Base-by-base conservation (phyloP, 2,888 invertebrate genomes). In the Zeuzera pyrina region DNA sequence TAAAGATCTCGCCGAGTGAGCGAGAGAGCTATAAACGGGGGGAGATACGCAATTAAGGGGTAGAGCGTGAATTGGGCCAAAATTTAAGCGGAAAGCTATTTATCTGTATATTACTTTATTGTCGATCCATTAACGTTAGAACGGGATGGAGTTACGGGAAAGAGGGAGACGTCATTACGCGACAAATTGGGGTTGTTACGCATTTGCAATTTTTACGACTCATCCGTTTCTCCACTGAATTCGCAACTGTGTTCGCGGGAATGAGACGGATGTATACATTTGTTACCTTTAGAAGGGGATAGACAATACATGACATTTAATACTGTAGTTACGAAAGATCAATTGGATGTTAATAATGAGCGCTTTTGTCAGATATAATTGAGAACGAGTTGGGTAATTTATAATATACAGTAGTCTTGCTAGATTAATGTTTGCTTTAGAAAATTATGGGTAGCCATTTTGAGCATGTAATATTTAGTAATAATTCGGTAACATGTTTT, bases 101-200 rank as follows among this genome's bases (percentile, higher is more conserved):
- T 76, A 71, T 81, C 73, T 64, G 65, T 71, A 68, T 72, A 81
- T 83, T 83, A 83, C 79, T 83, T 81, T 83, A 81, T 81, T 76
- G 81, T 76, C 62, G 72, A 69, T 62, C 78, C 65, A 83, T 83
- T 83, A 79, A 56, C 43, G 77, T 47, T 66, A 42, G 66, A 73
- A 41, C 41, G 54, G 49, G 74, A 74, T 36, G 42, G 59, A 34
- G 41, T 37, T 47, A 57, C 46, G 43, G 35, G 57, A 37, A 41
- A 33, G 47, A 42, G 44, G 16, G 54, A 45, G 50, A 52, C 24
- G 46, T 33, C 31, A 45, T 43, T 48, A 49, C 44, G 53, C 50
- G 57, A 64, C 66, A 69, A 71, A 69, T 68, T 67, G 64, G 59
- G 61, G 63, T 60, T 57, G 66, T 57, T 56, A 52, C 49, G 47